Conservation (phyloP, 2,888 invertebrate genomes). For the Macropis europaea region DNA sequence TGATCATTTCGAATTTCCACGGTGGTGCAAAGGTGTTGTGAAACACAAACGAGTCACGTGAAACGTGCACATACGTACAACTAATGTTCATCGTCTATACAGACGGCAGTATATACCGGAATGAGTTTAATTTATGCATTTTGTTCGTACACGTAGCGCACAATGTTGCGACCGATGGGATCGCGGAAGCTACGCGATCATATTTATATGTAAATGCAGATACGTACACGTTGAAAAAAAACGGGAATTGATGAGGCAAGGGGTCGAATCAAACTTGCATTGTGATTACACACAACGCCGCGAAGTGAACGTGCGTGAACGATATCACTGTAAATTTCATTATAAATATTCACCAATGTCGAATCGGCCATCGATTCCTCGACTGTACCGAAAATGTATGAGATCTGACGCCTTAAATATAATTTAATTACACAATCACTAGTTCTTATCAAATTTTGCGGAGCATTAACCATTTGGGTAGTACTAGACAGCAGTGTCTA, state of each 20-base stretch:
- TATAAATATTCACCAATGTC: slow-evolving; percentile 33
- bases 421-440: no score
- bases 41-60: neutral
- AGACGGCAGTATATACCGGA: slow-evolving; percentile 7
- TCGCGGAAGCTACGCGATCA: slow-evolving; percentile 42
- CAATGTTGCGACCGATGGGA: slow-evolving; percentile 40
- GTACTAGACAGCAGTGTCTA: no score
- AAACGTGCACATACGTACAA: neutral
- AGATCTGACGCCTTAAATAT: no score
- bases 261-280: slow-evolving; percentile 40
- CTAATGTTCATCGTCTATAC: slow-evolving; percentile 12
- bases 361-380: neutral
- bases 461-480: no score
- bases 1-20: neutral
- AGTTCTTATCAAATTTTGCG: no score
- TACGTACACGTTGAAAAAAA: slow-evolving; percentile 31
- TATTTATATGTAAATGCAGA: slow-evolving; percentile 62
- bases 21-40: neutral
- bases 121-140: slow-evolving; percentile 61
- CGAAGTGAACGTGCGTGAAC: slow-evolving; percentile 14
- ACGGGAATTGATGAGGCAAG: slow-evolving; percentile 23
- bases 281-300: slow-evolving; percentile 30
- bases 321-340: slow-evolving; percentile 26
- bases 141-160: slow-evolving; percentile 45
- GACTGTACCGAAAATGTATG: no score